Evolutionary conservation across 1,140 invertebrate genomes (phyloP), one percentile per base, ranked within the genome.

Genomic region (Sarcophaga bullata): DNA sequence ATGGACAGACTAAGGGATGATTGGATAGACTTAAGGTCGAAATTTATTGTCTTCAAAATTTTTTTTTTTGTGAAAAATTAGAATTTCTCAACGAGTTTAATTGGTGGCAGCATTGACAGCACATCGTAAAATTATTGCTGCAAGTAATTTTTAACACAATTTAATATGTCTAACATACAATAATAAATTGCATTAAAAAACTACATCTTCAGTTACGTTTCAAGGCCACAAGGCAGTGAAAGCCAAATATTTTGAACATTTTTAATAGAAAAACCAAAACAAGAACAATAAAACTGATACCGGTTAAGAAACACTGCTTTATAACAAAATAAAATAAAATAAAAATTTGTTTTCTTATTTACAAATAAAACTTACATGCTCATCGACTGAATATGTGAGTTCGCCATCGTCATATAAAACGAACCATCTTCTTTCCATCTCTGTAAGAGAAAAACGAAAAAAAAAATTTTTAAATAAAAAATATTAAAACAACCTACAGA

Each of bases 331-430:
- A 37, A 37, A 37, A 37, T 37, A 37, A 58, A 58, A 58, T 13
- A 58, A 13, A 58, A 58, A 58, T 15, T n/a, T 58, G 54, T n/a
- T n/a, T 62, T 17, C 17, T 68, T 68, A 68, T 19, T 17, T 37
- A 19, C 17, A 68, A 68, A 68, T 19, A 25, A 68, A 68, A 96
- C 97, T 97, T 92, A 98, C 97, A 92, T 98, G 96, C 92, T 98
- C 97, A 92, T 99, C 98, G 85, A 99, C 93, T 6, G 97, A 97
- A 90, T 98, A 99, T 73, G 96, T 98, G 13, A 99, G 92, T 91
- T 98, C 97, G 52, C 97, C 98, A 91, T 99, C 97, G 91, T 98
- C 97, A 91, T 98, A 98, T 8, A 99, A 92, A n/a, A 98, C 95
- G 92, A 99, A 99, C 95, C 97, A 99, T 88, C 98, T 92, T 89